phyloP scores from a whole-genome alignment of 2,113 vertebrate species.

The Atlantisia rogersi region DNA sequence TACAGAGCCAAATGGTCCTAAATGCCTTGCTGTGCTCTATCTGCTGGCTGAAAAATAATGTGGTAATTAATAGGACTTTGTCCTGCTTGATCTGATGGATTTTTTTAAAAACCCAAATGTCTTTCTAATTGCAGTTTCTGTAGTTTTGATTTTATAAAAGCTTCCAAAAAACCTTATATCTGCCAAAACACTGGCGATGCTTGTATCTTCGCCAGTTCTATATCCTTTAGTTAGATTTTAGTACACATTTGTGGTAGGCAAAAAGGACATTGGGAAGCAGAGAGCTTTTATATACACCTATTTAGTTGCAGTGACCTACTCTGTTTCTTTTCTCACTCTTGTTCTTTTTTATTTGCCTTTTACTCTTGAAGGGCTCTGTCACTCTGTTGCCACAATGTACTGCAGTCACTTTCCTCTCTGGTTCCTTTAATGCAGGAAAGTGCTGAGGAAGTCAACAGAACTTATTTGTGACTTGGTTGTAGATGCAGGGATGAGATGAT shows the following conservation, averaged over 20 bases:
- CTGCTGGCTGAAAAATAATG: background rate
- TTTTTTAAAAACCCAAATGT: background rate
- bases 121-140: background rate
- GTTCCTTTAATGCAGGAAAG: background rate
- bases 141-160: background rate
- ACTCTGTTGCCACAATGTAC: background rate
- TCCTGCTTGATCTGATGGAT: background rate
- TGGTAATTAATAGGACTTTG: background rate
- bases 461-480: background rate
- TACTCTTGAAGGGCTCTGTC: background rate
- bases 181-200: background rate
- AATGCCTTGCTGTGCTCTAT: background rate
- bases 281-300: background rate
- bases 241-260: background rate
- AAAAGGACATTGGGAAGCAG: background rate
- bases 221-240: background rate
- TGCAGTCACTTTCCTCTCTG: background rate
- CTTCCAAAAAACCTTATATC: background rate
- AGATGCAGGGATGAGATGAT: background rate
- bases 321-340: background rate
- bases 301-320: background rate
- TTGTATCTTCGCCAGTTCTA: background rate
- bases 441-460: background rate
- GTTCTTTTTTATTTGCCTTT: background rate
- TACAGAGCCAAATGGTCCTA: background rate